Percentiles rank a stretch among this genome's conserved stretches.
Conservation (phyloP, 2,888 invertebrate species). For the Chymomyza caudatula region DNA sequence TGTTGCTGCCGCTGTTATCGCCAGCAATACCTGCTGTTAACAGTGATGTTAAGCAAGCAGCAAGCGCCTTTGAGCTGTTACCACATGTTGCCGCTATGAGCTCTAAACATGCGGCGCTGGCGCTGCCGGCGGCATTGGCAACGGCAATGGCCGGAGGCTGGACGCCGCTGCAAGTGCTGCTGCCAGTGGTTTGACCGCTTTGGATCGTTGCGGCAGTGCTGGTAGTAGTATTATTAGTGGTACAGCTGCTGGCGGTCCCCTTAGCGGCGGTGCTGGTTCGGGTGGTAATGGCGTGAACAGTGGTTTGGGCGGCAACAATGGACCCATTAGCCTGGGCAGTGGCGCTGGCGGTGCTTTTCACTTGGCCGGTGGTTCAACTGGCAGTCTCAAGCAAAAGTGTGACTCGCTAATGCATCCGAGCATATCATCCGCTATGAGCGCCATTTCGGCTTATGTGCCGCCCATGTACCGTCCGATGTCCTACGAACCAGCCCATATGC, state of each 20-base stretch:
- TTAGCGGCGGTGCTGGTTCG: slow-evolving; percentile 30
- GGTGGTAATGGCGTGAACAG: slow-evolving; percentile 37
- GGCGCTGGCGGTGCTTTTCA: slow-evolving; percentile 68
- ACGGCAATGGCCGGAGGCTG: slow-evolving; percentile 53
- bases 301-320: slow-evolving; percentile 75
- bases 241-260: slow-evolving; percentile 38
- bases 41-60: too few relatives aligned
- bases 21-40: too few relatives aligned
- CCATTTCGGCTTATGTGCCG: slow-evolving; percentile 77
- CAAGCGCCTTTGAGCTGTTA: too few relatives aligned
- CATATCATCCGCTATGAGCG: slow-evolving; percentile 72
- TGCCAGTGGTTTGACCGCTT: slow-evolving; percentile 57
- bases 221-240: slow-evolving; percentile 59
- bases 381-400: slow-evolving; percentile 78
- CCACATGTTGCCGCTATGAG: too few relatives aligned
- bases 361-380: slow-evolving; percentile 66
- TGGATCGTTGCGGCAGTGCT: slow-evolving; percentile 61
- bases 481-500: slow-evolving; percentile 79
- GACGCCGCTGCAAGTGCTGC: slow-evolving; percentile 57
- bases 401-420: slow-evolving; percentile 78
- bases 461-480: slow-evolving; percentile 78
- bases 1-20: too few relatives aligned
- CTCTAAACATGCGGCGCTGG: slow-evolving; percentile 67
- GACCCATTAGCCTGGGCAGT: slow-evolving; percentile 70
- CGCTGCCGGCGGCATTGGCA: slow-evolving; percentile 58